Percentiles rank a stretch among this genome's conserved stretches.
Evolutionary conservation across 2,888 invertebrate genomes (phyloP).

Genomic region (Zonitis immaculata): DNA sequence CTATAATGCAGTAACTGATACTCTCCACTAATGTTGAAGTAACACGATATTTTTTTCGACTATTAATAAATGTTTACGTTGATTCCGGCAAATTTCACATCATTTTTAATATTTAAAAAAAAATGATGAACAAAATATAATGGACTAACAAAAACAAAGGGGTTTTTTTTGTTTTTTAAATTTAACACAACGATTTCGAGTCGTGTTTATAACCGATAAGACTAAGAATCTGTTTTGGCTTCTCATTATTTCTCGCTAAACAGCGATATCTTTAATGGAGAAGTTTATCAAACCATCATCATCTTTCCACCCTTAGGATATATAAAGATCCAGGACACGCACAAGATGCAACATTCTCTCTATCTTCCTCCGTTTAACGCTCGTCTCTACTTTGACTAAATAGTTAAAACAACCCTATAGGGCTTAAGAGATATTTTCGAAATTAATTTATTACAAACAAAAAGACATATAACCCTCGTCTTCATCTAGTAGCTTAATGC

Average conservation of each 20-base stretch:
- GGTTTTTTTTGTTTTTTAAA: too few relatives aligned
- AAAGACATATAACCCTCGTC: constrained; percentile 37
- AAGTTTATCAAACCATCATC: constrained; percentile 17
- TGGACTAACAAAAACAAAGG: too few relatives aligned
- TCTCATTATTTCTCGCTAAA: constrained; percentile 12
- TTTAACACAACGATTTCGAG: background rate
- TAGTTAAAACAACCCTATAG: constrained; percentile 31
- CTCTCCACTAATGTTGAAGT: constrained; percentile 4
- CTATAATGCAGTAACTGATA: constrained; percentile 11
- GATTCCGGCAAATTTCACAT: background rate
- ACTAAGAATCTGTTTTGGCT: constrained; percentile 14
- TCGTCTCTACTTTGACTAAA: too few relatives aligned
- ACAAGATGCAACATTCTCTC: constrained; percentile 23
- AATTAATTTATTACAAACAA: constrained; percentile 45
- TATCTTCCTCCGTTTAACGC: too few relatives aligned
- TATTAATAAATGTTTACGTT: background rate
- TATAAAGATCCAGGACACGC: constrained; percentile 20
- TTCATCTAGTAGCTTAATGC: too few relatives aligned
- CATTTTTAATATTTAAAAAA: background rate
- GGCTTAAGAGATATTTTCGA: too few relatives aligned
- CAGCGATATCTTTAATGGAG: constrained; percentile 20
- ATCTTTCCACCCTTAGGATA: constrained; percentile 17
- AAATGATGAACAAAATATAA: background rate
- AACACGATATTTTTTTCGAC: constrained; percentile 11
- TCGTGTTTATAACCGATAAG: background rate